A percentile compares a stretch with the other conserved stretches of the same genome.
Conservation (phyloP, 2,888 invertebrate genomes). For the Laothoe populi region DNA sequence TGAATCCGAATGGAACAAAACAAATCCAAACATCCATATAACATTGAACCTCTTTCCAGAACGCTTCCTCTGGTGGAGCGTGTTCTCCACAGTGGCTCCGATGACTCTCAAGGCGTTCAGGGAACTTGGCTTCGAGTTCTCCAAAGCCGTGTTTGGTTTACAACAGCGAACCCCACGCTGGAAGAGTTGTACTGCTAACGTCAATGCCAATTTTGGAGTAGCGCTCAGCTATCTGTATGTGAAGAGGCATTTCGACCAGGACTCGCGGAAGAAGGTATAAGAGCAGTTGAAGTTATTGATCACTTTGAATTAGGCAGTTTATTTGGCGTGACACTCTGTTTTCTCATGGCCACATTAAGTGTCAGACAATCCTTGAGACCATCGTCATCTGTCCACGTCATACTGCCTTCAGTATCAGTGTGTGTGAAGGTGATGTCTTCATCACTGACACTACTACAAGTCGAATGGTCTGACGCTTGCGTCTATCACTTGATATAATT, state of each 20-base stretch:
- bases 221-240: constrained; percentile 88
- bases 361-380: too few relatives aligned
- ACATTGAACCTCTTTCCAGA: constrained; percentile 65
- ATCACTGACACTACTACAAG: too few relatives aligned
- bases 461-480: too few relatives aligned
- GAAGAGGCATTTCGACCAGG: constrained; percentile 84
- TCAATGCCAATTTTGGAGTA: constrained; percentile 87
- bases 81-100: constrained; percentile 87
- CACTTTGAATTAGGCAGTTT: too few relatives aligned
- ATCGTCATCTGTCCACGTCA: too few relatives aligned
- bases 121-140: constrained; percentile 87
- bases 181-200: constrained; percentile 87
- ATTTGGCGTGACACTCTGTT: too few relatives aligned
- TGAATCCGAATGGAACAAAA: too few relatives aligned
- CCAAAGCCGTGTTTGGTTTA: constrained; percentile 86
- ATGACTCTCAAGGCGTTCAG: constrained; percentile 85
- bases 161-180: constrained; percentile 87
- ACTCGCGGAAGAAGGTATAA: constrained; percentile 83
- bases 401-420: too few relatives aligned
- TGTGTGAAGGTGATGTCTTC: too few relatives aligned
- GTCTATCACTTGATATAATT: too few relatives aligned
- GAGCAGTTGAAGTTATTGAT: too few relatives aligned
- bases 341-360: too few relatives aligned
- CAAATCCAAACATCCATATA: neutral
- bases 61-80: constrained; percentile 90